A percentile compares a stretch with the other conserved stretches of the same genome.
Evolutionary conservation across 2,888 invertebrate species (phyloP).

Genomic region (Mycalesis mineus): DNA sequence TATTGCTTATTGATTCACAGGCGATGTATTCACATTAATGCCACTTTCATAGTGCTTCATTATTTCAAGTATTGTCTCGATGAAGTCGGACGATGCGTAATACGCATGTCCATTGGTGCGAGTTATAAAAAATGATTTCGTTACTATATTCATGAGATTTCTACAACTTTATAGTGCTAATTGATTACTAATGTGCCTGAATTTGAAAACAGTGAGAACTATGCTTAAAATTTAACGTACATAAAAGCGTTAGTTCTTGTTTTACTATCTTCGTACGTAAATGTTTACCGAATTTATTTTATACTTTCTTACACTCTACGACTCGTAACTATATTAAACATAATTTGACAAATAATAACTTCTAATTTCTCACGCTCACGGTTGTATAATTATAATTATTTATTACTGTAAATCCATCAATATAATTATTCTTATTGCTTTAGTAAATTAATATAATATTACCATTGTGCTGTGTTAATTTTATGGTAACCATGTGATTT

Average conservation of each 20-base stretch:
- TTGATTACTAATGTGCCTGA: conserved; percentile 12
- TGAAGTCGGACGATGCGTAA: too few species aligned
- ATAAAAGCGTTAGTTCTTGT: background rate
- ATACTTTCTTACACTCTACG: background rate
- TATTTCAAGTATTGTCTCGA: too few species aligned
- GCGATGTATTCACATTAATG: too few species aligned
- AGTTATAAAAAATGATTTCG: background rate
- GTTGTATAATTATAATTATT: background rate
- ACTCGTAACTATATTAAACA: background rate
- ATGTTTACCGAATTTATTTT: too few species aligned
- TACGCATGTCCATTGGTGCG: background rate
- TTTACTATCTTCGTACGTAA: background rate
- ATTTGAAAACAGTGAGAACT: conserved; percentile 16
- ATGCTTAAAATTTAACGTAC: background rate
- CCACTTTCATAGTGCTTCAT: too few species aligned
- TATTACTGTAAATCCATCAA: background rate
- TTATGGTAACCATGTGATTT: conserved; percentile 7
- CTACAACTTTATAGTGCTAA: background rate
- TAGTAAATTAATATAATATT: background rate
- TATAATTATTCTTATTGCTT: background rate
- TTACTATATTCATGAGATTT: background rate
- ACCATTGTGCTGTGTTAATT: conserved; percentile 13
- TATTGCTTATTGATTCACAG: too few species aligned
- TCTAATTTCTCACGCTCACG: background rate
- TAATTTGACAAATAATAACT: background rate